Conservation (phyloP, 2,113 vertebrate species). For the Corythaeola cristata region DNA sequence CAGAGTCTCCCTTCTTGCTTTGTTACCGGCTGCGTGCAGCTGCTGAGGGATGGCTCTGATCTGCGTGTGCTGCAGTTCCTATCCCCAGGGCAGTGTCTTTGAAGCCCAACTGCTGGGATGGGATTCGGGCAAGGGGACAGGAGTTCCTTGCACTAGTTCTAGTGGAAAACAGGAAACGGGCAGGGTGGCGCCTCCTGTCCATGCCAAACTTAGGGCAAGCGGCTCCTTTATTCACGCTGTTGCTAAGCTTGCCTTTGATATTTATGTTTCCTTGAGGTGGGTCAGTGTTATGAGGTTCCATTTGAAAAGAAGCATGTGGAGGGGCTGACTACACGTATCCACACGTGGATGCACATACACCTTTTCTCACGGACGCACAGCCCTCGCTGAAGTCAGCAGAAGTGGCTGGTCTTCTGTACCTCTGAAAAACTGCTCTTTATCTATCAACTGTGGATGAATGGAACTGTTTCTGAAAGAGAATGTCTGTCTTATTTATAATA, state of each 20-base stretch:
- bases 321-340: not conserved
- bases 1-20: not conserved
- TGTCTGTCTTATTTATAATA: constrained; percentile 8
- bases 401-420: not conserved
- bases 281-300: not conserved
- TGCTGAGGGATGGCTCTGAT: rapidly evolving
- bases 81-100: not conserved
- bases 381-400: not conserved
- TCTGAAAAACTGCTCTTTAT: not conserved
- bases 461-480: not conserved
- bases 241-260: constrained; percentile 17
- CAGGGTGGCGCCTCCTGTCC: constrained; percentile 38
- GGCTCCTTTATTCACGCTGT: not conserved
- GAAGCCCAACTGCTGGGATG: not conserved
- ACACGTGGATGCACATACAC: rapidly evolving
- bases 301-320: not conserved
- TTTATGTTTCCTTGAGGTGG: constrained; percentile 9
- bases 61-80: rapidly evolving
- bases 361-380: not conserved
- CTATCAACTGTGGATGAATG: not conserved
- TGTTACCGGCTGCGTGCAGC: not conserved
- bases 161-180: constrained; percentile 35
- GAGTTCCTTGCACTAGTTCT: not conserved
- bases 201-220: not conserved
- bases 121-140: not conserved